Base-by-base conservation (phyloP, 2,113 vertebrate genomes). In the Astur gentilis region DNA sequence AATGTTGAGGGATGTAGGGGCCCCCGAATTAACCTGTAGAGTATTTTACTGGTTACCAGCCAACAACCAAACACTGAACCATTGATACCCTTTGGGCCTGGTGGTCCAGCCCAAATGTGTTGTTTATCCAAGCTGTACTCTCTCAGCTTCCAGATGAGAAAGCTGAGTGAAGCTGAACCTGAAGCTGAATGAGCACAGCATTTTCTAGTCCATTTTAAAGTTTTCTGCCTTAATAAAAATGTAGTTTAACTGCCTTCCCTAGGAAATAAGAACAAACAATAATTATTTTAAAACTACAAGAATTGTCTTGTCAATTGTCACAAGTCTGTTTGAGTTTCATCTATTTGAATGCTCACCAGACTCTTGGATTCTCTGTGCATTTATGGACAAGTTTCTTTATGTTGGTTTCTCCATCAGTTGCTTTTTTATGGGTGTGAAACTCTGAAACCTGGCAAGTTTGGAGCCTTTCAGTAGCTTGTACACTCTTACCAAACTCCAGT, bases 201-300 rank as follows among this genome's bases (percentile, higher is more conserved):
- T 49, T 88, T 84, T 81, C 58, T 65, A 55, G 32, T 45, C 34
- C 10, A 26, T 49, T 91, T 85, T 45, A 7, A 75, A 65, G 9
- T 42, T 45, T 89, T 61, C 27, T 27, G 17, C 22, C 12, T 27
- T 45, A 66, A 52, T 73, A 47, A 72, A 77, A 72, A 67, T 17
- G 14, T 22, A 52, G 11, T 31, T 85, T 66, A 81, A 50, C 65
- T 84, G 73, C 64, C 73, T 50, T 71, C 76, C 57, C 26, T 78
- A 64, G 60, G 78, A 92, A 97, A 60, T 89, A 89, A 88, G 64
- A 73, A 79, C 55, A 60, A 93, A 71, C 45, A 72, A 45, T 66
- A 85, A 84, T 89, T 36, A 72, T 85, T 96, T 95, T 85, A 72
- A 95, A 96, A 94, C 83, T 64, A 93, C 13, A 6, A 93, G 49